Evolutionary conservation across 2,113 vertebrate species (phyloP).

Genomic region (Lanius collurio): DNA sequence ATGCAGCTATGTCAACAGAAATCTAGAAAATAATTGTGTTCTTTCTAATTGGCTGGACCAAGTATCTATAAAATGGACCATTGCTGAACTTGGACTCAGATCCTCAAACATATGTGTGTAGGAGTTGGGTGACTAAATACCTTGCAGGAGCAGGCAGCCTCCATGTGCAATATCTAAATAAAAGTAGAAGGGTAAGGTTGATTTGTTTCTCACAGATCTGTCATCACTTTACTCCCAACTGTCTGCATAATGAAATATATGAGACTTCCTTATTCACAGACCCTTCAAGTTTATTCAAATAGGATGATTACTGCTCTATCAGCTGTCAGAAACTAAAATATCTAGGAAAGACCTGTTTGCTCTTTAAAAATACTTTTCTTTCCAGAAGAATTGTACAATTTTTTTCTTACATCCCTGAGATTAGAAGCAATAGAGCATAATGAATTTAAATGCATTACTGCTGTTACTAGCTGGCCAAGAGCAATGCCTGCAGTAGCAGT

Average conservation of each 20-base stretch:
- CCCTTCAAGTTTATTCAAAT: constrained; percentile 41
- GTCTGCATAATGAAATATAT: background rate
- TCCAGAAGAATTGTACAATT: background rate
- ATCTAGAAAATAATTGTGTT: background rate
- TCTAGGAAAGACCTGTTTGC: background rate
- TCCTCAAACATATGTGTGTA: background rate
- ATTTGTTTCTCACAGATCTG: constrained; percentile 36
- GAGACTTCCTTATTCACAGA: constrained; percentile 21
- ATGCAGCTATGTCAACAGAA: background rate
- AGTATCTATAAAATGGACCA: background rate
- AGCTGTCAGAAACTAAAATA: constrained; percentile 31
- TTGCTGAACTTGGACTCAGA: background rate
- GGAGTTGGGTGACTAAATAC: background rate
- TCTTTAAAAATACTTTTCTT: background rate
- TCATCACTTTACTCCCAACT: constrained; percentile 29
- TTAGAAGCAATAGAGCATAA: background rate
- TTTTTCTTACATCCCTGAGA: background rate
- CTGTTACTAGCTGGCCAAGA: background rate
- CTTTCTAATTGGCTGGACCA: background rate
- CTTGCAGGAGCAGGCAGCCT: background rate
- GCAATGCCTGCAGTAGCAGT: background rate
- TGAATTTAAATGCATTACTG: constrained; percentile 25
- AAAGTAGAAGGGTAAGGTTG: constrained; percentile 18
- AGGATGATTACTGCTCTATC: constrained; percentile 29
- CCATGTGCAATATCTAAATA: background rate